Base-by-base conservation (phyloP, 2,888 invertebrate species). In the Harmothoe impar region DNA sequence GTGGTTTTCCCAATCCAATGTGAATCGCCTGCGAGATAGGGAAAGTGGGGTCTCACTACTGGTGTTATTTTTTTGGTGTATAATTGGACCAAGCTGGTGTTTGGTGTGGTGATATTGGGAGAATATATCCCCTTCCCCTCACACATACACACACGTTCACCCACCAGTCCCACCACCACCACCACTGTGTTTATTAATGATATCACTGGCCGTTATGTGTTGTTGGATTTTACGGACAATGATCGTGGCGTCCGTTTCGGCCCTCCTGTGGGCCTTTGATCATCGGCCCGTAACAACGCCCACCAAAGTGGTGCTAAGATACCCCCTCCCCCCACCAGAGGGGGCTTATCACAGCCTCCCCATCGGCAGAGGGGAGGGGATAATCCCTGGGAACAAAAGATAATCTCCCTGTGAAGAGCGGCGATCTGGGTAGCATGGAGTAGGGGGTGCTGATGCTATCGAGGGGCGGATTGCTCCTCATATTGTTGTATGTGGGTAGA, bases 251-350 rank as follows among this genome's bases (percentile, higher is more conserved):
- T 84, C 51, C 84, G 43, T 0, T n/a, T 3, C 54, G 31, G 56
- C 86, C 15, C 25, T n/a, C 29, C 7, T 12, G 52, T 33, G 54
- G 0, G 54, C 86, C 43, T 86, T 86, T 86, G 86, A 86, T 86
- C 86, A 25, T 10, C 33, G 25, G 29, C 1, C 86, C 52, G 33
- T 86, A 54, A 54, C 86, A 25, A 52, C 31, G 29, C 25, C 20
- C 86, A 86, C 54, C 29, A 86, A 86, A 52, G 86, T 86, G 86
- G 51, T 51, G 54, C 86, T 86, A 86, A 86, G 86, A 86, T 86
- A 86, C 86, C 54, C 0, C 54, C 52, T 10, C 17, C 33, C 12
- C 84, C 84, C 43, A 12, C 51, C 5, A 35, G 84, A 23, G 25
- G 29, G 23, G n/a, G 1, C 51, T 84, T 84, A 84, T 84, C 84